Percentiles rank a stretch among this genome's conserved stretches.
These are phyloP conservation scores for Caenorhabditis panamensis DNA, from an alignment of 2,888 invertebrate species.

Conservation along the genomic window DNA sequence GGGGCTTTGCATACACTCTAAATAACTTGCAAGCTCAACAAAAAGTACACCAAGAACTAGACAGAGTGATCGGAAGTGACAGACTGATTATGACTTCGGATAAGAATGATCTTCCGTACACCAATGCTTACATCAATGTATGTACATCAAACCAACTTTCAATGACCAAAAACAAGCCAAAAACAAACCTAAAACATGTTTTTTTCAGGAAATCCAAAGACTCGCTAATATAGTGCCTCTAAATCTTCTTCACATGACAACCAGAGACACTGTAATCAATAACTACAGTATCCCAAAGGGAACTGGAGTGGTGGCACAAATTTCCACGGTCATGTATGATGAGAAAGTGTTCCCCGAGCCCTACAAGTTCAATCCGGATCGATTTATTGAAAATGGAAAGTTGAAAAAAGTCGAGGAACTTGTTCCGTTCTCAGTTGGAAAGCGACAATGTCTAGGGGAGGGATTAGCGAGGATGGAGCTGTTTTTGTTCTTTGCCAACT, in stretches of 20 bases:
- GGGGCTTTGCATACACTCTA: constrained; percentile 55
- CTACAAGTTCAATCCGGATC: constrained; percentile 69
- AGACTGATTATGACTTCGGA: constrained; percentile 61
- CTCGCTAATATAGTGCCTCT: constrained; percentile 58
- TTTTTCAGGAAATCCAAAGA: constrained; percentile 57
- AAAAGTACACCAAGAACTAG: constrained; percentile 66
- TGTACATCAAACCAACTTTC: background rate
- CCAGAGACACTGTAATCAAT: constrained; percentile 48
- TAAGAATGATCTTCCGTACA: constrained; percentile 57
- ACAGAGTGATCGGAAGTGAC: constrained; percentile 68
- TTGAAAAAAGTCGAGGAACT: constrained; percentile 64
- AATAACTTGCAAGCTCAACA: constrained; percentile 58
- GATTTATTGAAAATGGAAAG: constrained; percentile 74
- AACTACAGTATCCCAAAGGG: constrained; percentile 49
- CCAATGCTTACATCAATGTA: constrained; percentile 61
- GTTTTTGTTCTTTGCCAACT: constrained; percentile 55
- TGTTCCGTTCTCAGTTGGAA: constrained; percentile 71
- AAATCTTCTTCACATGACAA: constrained; percentile 56
- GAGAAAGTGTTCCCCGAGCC: constrained; percentile 72
- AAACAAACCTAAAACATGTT: too few species aligned
- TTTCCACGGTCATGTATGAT: constrained; percentile 58
- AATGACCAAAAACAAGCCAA: too few species aligned
- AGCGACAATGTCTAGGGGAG: constrained; percentile 63
- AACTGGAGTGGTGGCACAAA: constrained; percentile 61
- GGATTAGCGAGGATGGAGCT: constrained; percentile 56